These are phyloP conservation scores for Urocyon cinereoargenteus DNA, from an alignment of 2,797 vertebrate genomes.

Conservation along the genomic window DNA sequence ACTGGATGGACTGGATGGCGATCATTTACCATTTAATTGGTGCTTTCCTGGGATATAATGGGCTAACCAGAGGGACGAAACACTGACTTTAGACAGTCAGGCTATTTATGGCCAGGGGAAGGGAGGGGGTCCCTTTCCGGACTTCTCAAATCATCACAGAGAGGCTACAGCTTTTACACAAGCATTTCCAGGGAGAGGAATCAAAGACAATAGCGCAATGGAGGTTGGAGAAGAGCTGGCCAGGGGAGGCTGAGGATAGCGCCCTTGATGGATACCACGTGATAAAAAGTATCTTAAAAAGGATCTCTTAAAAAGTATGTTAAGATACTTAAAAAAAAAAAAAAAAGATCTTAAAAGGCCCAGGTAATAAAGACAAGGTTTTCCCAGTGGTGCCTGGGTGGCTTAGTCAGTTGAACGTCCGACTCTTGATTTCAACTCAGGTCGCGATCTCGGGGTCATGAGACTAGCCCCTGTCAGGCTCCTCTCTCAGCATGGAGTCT, in stretches of 20 bases:
- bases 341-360: slow-evolving; percentile 32
- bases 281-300: slow-evolving; percentile 32
- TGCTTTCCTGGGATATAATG: slow-evolving; percentile 56
- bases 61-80: slow-evolving; percentile 66
- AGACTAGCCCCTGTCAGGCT: neutral
- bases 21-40: slow-evolving; percentile 56
- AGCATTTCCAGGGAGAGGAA: slow-evolving; percentile 25
- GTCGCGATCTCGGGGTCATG: neutral
- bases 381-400: neutral
- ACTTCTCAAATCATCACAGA: slow-evolving; percentile 26
- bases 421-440: neutral
- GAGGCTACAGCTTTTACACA: slow-evolving; percentile 46
- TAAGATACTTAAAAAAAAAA: neutral
- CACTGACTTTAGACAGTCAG: slow-evolving; percentile 52
- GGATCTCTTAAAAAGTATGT: neutral
- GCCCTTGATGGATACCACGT: neutral
- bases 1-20: neutral
- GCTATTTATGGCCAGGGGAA: slow-evolving; percentile 65
- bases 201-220: slow-evolving; percentile 10
- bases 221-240: neutral
- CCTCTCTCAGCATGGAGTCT: fast-evolving
- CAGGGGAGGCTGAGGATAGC: neutral
- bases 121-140: slow-evolving; percentile 49
- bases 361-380: neutral
- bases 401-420: neutral